These are phyloP conservation scores for Hybognathus amarus DNA, from an alignment of 2,797 vertebrate species.

Conservation along the genomic window DNA sequence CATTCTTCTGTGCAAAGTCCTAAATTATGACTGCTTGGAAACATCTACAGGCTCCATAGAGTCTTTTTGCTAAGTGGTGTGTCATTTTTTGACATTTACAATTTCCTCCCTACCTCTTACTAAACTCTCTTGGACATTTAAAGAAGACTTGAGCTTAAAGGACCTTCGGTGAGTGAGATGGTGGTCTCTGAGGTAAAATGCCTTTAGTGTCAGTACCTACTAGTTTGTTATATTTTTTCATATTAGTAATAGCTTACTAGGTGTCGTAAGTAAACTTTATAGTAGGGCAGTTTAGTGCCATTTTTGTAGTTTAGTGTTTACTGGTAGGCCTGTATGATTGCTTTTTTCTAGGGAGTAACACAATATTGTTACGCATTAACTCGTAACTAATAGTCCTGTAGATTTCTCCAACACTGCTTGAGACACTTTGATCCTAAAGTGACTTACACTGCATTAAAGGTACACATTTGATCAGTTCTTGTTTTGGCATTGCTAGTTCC, in stretches of 20 bases:
- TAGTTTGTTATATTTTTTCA: not conserved
- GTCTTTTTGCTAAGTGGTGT: not conserved
- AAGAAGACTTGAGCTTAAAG: conserved; percentile 74
- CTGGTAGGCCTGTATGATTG: not conserved
- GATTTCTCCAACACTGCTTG: not conserved
- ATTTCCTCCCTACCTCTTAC: conserved; percentile 64
- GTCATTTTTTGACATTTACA: conserved; percentile 64
- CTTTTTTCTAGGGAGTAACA: not conserved
- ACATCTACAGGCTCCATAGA: not conserved
- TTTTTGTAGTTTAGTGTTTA: not conserved
- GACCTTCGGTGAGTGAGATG: conserved; percentile 72
- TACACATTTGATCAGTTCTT: not conserved
- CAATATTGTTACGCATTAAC: not conserved
- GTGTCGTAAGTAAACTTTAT: not conserved
- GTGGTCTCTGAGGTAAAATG: conserved; percentile 39
- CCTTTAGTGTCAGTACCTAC: conserved; percentile 1
- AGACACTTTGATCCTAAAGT: not conserved
- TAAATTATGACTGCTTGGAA: not conserved
- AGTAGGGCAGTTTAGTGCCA: not conserved
- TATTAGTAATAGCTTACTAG: not conserved
- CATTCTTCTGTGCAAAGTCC: not conserved
- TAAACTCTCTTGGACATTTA: conserved; percentile 63
- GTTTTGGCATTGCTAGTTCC: not conserved
- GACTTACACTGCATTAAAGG: not conserved
- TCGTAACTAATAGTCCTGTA: not conserved